Evolutionary conservation across 37 sponge, comb jelly and placozoan genomes (phyloP), one percentile per base, ranked within the genome.

Genomic region (Agelas oroides): DNA sequence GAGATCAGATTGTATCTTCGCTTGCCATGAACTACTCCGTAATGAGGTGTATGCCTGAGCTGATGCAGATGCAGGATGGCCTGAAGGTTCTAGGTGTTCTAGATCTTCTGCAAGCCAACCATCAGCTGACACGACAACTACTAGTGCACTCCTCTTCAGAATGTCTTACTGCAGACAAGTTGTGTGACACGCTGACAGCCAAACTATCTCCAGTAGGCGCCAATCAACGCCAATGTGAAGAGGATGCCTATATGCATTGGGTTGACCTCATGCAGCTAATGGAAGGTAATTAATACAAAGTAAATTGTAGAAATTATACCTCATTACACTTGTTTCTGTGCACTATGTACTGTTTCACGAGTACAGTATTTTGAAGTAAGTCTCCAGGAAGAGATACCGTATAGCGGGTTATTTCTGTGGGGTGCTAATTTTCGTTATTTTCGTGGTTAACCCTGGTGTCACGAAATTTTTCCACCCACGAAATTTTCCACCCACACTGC

Each of bases 21-120:
- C 35, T 83, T 11, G 71, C 62, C 21, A 25, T 58, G 5, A 53
- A 83, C 38, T 83, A 61, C 66, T 23, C 65, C 3, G 32, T 83
- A 12, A 13, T 73, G 38, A 62, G 3, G 5, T 16, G 24, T 2
- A 58, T 41, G 18, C 74, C 84, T 24, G 74, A 73, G 34, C 59
- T 83, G 39, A 74, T 72, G 5, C 74, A 83, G 27, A 8, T 83
- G 0, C 1, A 5, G 11, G n/a, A 25, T 13, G 84, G 84, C 31
- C 35, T 83, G 5, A 2, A 5, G 1, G 34, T 35, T 20, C 37
- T 73, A 6, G 38, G 38, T 1, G 20, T 73, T 57, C 19, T 32
- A 8, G 55, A 20, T 12, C 57, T 75, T 2, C 40, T 84, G 23
- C 18, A 34, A 39, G 20, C 21, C 5, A 28, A 74, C 37, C 76